A percentile compares a stretch with the other conserved stretches of the same genome.
Evolutionary conservation across 1,140 invertebrate species (phyloP).

Genomic region (Ceratina calcarata): DNA sequence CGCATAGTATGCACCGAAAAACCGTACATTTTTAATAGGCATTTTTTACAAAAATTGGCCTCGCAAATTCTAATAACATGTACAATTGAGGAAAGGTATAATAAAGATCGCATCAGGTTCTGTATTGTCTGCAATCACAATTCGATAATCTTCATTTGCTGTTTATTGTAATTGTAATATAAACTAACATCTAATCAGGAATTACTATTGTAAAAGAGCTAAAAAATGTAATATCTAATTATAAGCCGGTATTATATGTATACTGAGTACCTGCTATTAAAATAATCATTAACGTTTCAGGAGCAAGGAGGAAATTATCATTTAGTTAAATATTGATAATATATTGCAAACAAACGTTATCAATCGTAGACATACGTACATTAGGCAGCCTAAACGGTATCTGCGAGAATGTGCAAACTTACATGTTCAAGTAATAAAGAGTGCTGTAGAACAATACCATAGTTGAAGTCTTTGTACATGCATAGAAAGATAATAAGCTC

Average conservation of each 20-base stretch:
- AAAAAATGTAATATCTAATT: no score
- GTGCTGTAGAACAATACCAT: not conserved
- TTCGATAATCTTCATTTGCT: not conserved
- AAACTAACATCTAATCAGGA: not conserved
- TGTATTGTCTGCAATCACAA: not conserved
- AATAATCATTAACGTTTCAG: slow-evolving; percentile 15
- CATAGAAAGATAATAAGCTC: no score
- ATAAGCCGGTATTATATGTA: not conserved
- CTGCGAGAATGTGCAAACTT: slow-evolving; percentile 26
- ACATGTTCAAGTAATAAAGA: slow-evolving; percentile 31
- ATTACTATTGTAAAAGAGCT: no score
- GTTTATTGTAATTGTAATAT: not conserved
- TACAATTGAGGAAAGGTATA: not conserved
- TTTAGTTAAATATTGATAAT: not conserved
- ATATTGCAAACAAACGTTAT: slow-evolving; percentile 23
- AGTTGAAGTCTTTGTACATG: slow-evolving; percentile 13
- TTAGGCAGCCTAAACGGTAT: slow-evolving; percentile 5
- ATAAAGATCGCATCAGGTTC: not conserved
- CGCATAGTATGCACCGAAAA: not conserved
- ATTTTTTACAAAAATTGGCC: no score
- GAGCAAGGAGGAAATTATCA: not conserved
- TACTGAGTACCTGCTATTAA: not conserved
- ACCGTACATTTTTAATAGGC: not conserved
- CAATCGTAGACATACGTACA: not conserved
- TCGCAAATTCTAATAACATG: not conserved